Evolutionary conservation across 2,113 vertebrate species (phyloP).

Genomic region (Bubo bubo): DNA sequence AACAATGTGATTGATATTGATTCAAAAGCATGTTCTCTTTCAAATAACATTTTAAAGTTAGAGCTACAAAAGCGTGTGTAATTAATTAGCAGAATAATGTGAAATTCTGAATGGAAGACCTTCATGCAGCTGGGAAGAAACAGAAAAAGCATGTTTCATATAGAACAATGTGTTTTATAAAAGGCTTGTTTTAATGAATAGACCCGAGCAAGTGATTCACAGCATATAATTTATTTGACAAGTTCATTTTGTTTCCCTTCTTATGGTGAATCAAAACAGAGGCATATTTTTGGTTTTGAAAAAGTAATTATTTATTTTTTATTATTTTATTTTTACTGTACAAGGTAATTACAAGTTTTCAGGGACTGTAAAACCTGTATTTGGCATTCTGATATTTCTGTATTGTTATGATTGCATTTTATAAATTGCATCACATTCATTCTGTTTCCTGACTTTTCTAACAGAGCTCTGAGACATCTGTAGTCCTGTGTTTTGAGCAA

Average conservation of each 20-base stretch:
- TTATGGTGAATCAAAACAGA: background rate
- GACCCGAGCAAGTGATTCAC: background rate
- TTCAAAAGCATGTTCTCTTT: constrained; percentile 44
- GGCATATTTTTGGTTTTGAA: background rate
- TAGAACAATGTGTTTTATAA: constrained; percentile 12
- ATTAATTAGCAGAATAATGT: constrained; percentile 52
- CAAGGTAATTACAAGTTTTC: background rate
- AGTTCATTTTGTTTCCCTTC: background rate
- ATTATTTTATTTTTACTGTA: background rate
- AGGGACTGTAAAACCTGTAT: background rate
- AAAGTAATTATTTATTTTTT: background rate
- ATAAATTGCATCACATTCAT: background rate
- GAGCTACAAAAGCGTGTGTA: background rate
- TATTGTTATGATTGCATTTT: background rate
- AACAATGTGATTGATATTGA: constrained; percentile 40
- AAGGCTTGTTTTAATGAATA: constrained; percentile 23
- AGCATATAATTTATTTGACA: constrained; percentile 1
- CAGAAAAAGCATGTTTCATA: background rate
- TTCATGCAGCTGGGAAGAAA: constrained; percentile 11
- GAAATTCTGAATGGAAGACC: constrained; percentile 35
- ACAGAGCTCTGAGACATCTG: background rate
- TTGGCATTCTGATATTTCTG: background rate
- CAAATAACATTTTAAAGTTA: constrained; percentile 38
- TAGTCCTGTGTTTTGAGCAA: background rate
- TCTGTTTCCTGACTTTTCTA: background rate